Percentiles rank a stretch among this genome's conserved stretches.
These are phyloP conservation scores for Leucozona laternaria DNA, from an alignment of 2,888 invertebrate genomes.

Conservation along the genomic window DNA sequence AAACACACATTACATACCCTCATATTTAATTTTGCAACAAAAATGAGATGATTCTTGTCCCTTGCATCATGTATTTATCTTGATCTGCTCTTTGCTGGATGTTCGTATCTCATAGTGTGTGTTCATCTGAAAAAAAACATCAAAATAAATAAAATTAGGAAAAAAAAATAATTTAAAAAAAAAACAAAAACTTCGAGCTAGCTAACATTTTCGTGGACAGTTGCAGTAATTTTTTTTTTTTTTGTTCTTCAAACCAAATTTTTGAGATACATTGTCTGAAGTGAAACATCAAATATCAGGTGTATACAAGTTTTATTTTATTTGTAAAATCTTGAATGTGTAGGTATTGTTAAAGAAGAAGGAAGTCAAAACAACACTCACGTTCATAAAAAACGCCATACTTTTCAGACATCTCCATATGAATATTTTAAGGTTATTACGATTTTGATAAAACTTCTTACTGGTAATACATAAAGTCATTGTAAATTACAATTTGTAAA, in stretches of 20 bases:
- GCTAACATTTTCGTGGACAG: constrained; percentile 46
- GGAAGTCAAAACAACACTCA: background rate
- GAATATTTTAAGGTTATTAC: too few relatives aligned
- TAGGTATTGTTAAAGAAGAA: constrained; percentile 23
- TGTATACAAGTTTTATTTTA: constrained; percentile 30
- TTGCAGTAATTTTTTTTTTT: constrained; percentile 21
- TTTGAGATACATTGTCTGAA: constrained; percentile 9
- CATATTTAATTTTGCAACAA: constrained; percentile 24
- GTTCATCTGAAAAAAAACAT: constrained; percentile 27
- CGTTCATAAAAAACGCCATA: background rate
- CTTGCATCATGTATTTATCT: background rate
- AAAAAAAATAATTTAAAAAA: background rate
- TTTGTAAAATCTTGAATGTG: background rate
- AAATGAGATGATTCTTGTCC: constrained; percentile 29
- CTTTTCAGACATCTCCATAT: too few relatives aligned
- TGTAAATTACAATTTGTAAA: too few relatives aligned
- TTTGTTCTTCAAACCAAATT: constrained; percentile 1
- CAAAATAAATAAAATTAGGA: background rate
- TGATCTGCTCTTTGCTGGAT: background rate
- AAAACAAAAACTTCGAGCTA: constrained; percentile 12
- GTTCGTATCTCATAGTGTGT: constrained; percentile 49
- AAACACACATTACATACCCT: constrained; percentile 21
- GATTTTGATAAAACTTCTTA: too few relatives aligned
- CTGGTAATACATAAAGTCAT: too few relatives aligned
- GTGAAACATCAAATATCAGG: constrained; percentile 66